Base-by-base conservation (phyloP, 2,113 vertebrate species). In the Chunga burmeisteri region DNA sequence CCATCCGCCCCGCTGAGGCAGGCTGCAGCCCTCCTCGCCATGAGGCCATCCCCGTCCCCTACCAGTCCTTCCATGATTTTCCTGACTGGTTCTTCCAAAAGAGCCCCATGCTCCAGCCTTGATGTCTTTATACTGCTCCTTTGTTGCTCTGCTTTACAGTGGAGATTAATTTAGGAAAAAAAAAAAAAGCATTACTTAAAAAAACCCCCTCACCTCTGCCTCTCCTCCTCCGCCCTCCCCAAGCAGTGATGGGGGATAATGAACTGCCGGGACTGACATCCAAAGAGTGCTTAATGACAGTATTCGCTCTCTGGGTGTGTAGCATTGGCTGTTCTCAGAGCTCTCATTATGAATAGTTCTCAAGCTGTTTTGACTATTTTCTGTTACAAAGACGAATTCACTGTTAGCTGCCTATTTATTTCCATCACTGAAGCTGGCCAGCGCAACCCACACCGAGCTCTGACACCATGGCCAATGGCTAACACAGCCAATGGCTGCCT, bases 311-410 rank as follows among this genome's bases (percentile, higher is more conserved):
- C 18, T 93, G 93, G 96, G 94, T 95, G 97, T 96, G 94, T 90
- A 97, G 97, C 95, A 46, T 29, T 79, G 86, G 46, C 91, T 87
- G 75, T 91, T 96, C 97, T 96, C 97, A 96, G 82, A 92, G 96
- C 90, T 95, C 96, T 97, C 95, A 79, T 92, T 92, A 93, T 97
- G 96, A 98, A 97, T 86, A 96, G 86, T 97, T 97, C 96, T 98
- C 98, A 98, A 97, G 97, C 97, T 98, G 97, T 97, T 98, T 98
- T 98, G 97, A 98, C 97, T 98, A 84, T 98, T 97, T 97, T 97
- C 94, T 93, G 70, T 95, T 97, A 96, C 98, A 97, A 97, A 97
- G 96, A 97, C 94, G 87, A 97, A 74, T 49, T 97, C 90, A 25
- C 86, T 93, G 94, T 96, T 97, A 97, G 97, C 96, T 97, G 96